Evolutionary conservation across 1,140 invertebrate genomes (phyloP).

Genomic region (Brachionus plicatilis): DNA sequence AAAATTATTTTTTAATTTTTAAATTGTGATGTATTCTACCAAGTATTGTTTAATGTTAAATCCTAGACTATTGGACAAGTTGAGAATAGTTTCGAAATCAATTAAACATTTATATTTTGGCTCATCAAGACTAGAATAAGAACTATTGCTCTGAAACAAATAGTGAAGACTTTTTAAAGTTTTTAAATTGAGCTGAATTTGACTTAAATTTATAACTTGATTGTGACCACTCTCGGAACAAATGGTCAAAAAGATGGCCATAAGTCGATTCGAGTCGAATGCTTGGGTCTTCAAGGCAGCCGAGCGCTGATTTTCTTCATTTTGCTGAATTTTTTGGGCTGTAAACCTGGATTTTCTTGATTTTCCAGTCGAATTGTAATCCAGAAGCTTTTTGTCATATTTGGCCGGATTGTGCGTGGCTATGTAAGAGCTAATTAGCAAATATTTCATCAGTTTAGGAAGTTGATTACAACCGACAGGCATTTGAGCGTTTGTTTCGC

Average conservation of each 20-base stretch:
- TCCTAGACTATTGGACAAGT: constrained; percentile 14
- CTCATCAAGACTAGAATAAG: constrained; percentile 24
- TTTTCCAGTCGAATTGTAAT: constrained; percentile 20
- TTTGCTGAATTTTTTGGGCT: constrained; percentile 38
- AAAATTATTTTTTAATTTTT: background rate
- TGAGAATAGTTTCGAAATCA: constrained; percentile 36
- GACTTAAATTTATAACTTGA: constrained; percentile 25
- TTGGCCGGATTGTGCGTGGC: constrained; percentile 39
- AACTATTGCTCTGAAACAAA: constrained; percentile 20
- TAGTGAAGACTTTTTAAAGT: constrained; percentile 33
- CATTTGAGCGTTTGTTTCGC: background rate
- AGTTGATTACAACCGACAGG: constrained; percentile 15
- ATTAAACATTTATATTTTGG: constrained; percentile 34
- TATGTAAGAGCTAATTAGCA: constrained; percentile 25
- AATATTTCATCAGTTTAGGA: constrained; percentile 36
- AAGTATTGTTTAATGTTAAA: constrained; percentile 39
- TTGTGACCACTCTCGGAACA: constrained; percentile 15
- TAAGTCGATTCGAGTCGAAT: background rate
- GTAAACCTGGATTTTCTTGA: constrained; percentile 21
- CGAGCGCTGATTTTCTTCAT: constrained; percentile 35
- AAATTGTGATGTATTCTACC: constrained; percentile 36
- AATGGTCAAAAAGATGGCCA: constrained; percentile 32
- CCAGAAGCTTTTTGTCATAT: constrained; percentile 37
- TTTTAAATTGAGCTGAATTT: constrained; percentile 23
- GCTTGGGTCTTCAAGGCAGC: constrained; percentile 31